Base-by-base conservation (phyloP, 2,113 vertebrate genomes). In the Picathartes gymnocephalus region DNA sequence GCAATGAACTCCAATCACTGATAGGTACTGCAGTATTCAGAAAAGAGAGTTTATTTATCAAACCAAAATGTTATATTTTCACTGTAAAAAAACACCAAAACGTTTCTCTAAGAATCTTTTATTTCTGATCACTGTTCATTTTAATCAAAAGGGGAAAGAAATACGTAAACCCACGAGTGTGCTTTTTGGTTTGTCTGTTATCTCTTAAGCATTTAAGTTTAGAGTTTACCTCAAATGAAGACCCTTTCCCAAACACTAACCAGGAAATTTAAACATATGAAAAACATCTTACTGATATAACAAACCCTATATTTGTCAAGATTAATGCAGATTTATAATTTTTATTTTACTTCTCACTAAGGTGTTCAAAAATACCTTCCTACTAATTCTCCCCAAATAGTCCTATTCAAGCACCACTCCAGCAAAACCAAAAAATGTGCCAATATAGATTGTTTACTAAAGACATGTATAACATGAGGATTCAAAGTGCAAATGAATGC, bases 121-220 rank as follows among this genome's bases (percentile, higher is more conserved):
- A 11, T 66, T 65, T 58, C 27, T 53, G 4, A 27, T 20, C 22
- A 24, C 10, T 39, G 7, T 53, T 82, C 6, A 58, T 76, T 83
- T 84, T 72, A 23, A 60, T 58, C 12, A 39, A 35, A 82, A 88
- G 6, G 10, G 5, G 2, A 10, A 39, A 71, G 17, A 58, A 57
- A 40, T 25, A 40, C 9, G 2, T 50, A 42, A 83, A 73, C 6
- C 0, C 10, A 35, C 4, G 56, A 2, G 1, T 57, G 7, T 45
- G 24, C 7, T n/a, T 65, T 91, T 89, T 40, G 11, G 7, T 10
- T 85, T 72, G 4, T 68, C 11, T 71, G 8, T 50, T 66, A 50
- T 31, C 9, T 70, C 31, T 56, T 35, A 64, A n/a, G 4, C 5
- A 42, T 66, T 68, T 61, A 42, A 4, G 5, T 78, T 69, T 88